Percentiles rank a stretch among this genome's conserved stretches.
These are phyloP conservation scores for Actinia tenebrosa DNA, from an alignment of 64 coral and sea anemone species.

Conservation along the genomic window DNA sequence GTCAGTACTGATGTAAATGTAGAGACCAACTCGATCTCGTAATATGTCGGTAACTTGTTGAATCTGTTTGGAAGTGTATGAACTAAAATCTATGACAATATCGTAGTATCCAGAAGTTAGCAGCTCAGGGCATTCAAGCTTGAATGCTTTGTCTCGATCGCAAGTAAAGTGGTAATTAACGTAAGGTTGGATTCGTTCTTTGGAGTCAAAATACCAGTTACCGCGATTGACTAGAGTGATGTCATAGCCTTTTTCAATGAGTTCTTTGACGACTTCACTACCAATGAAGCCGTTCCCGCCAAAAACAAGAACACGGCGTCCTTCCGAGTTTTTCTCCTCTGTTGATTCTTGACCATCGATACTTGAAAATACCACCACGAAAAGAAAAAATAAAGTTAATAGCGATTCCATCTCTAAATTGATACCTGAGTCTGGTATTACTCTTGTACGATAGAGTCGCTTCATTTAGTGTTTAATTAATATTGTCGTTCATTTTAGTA, in stretches of 20 bases:
- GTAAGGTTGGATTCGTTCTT: slow-evolving; percentile 70
- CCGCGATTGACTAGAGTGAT: slow-evolving; percentile 91
- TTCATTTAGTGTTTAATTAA: neutral
- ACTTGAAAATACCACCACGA: neutral
- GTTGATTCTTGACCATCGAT: neutral
- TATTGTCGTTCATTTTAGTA: neutral
- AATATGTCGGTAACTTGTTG: slow-evolving; percentile 70
- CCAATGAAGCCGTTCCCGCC: slow-evolving; percentile 97
- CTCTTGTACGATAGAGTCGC: neutral
- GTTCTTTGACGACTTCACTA: slow-evolving; percentile 52
- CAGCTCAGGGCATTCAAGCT: slow-evolving; percentile 79
- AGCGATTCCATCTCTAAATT: neutral
- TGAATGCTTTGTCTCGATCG: slow-evolving; percentile 71
- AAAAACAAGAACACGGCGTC: slow-evolving; percentile 59
- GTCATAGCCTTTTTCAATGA: slow-evolving; percentile 60
- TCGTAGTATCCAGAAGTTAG: slow-evolving; percentile 75
- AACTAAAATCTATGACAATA: slow-evolving; percentile 88
- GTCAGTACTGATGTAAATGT: slow-evolving; percentile 87
- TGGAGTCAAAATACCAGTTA: slow-evolving; percentile 93
- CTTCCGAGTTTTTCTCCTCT: neutral
- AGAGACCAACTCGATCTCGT: slow-evolving; percentile 69
- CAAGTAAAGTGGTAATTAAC: slow-evolving; percentile 61
- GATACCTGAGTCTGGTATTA: neutral
- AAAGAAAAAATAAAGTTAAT: neutral
- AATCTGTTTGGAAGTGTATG: slow-evolving; percentile 66